Evolutionary conservation across 2,113 vertebrate genomes (phyloP).

Genomic region (Solenodon paradoxus): DNA sequence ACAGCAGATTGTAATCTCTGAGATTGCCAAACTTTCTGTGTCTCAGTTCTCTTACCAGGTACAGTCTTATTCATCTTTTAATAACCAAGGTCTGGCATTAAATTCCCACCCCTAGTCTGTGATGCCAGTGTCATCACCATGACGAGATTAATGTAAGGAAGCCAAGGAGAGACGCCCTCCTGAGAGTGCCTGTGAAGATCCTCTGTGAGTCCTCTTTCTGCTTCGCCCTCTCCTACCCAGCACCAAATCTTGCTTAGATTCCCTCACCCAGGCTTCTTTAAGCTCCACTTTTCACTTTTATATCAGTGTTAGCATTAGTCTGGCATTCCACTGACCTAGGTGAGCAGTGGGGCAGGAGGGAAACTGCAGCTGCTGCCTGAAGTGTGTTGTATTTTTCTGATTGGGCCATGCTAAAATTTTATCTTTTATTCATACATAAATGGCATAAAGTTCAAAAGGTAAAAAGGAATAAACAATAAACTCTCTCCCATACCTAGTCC

Average conservation of each 20-base stretch:
- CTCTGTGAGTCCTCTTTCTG: not conserved
- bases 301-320: not conserved
- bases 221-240: not conserved
- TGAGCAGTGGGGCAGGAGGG: not conserved
- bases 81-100: conserved; percentile 17
- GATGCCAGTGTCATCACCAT: not conserved
- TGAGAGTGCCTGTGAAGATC: not conserved
- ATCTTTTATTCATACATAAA: not conserved
- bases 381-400: not conserved
- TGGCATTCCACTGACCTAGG: not conserved
- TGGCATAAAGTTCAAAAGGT: not conserved
- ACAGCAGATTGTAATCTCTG: conserved; percentile 36
- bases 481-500: not conserved
- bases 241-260: not conserved
- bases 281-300: not conserved
- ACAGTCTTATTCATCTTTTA: conserved; percentile 44
- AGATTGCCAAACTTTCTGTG: not conserved
- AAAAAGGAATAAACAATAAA: not conserved
- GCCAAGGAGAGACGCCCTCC: not conserved
- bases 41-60: conserved; percentile 43
- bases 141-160: not conserved
- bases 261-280: not conserved
- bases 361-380: not conserved
- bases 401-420: not conserved
- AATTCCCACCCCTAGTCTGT: not conserved